phyloP scores from a whole-genome alignment of 35 echinoderm and acorn worm genomes.

The Ophioderma brevispina region DNA sequence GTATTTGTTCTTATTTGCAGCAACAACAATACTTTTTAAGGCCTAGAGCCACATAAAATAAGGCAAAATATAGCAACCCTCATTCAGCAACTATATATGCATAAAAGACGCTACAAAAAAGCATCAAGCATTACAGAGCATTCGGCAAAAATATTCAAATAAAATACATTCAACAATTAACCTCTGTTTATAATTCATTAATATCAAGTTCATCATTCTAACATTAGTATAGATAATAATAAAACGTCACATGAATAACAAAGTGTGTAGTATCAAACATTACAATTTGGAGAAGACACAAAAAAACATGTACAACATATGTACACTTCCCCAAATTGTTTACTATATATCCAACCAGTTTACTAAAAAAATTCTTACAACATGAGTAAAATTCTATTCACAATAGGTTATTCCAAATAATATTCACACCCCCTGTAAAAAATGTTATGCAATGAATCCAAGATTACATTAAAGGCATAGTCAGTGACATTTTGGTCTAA shows the following conservation, averaged over 20 bases:
- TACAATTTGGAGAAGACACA: background rate
- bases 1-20: too few species aligned
- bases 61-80: too few species aligned
- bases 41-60: too few species aligned
- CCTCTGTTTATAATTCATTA: background rate
- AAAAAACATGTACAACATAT: conserved; percentile 2
- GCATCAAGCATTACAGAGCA: background rate
- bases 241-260: background rate
- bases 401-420: background rate
- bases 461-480: too few species aligned
- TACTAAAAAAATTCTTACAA: background rate
- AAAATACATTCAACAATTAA: conserved; percentile 6
- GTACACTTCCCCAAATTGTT: background rate
- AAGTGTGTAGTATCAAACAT: background rate
- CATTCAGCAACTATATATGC: too few species aligned
- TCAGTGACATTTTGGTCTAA: too few species aligned
- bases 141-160: conserved; percentile 10
- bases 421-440: conserved; percentile 2
- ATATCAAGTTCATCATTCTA: background rate
- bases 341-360: background rate
- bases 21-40: too few species aligned
- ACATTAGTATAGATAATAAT: background rate
- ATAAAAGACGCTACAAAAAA: too few species aligned
- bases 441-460: too few species aligned
- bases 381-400: background rate